Conservation (phyloP, 1,140 invertebrate genomes). For the Mactra quadrangularis region DNA sequence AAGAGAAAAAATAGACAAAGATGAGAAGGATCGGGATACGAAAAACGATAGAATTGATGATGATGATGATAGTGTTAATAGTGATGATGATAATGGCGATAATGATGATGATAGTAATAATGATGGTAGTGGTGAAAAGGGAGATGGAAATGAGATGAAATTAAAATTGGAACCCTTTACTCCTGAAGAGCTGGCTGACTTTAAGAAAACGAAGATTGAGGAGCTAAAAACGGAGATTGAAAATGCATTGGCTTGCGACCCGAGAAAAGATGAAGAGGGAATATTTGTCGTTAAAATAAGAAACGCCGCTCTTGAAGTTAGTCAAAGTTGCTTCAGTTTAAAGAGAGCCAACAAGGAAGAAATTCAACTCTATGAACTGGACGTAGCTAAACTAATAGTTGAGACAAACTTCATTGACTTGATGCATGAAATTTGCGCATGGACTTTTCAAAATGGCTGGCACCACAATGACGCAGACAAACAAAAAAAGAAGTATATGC, state of each 20-base stretch:
- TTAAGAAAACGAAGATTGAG: not conserved
- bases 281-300: not conserved
- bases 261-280: not conserved
- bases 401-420: conserved; percentile 15
- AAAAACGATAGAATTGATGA: too few species aligned
- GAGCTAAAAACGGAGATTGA: not conserved
- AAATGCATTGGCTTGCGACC: not conserved
- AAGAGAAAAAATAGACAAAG: too few species aligned
- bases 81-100: too few species aligned
- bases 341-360: not conserved
- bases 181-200: not conserved
- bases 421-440: conserved; percentile 1
- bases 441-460: conserved; percentile 9
- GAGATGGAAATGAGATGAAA: not conserved
- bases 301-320: not conserved
- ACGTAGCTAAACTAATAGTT: not conserved
- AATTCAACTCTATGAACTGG: not conserved
- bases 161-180: conserved; percentile 7
- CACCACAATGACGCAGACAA: not conserved
- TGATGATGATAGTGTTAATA: too few species aligned
- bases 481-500: not conserved
- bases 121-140: not conserved
- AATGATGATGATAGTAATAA: too few species aligned
- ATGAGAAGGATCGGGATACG: too few species aligned
- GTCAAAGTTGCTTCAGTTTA: not conserved